Percentiles rank a stretch among this genome's conserved stretches.
These are phyloP conservation scores for Microcebus tavaratra DNA, from an alignment of 2,113 vertebrate genomes.

Conservation along the genomic window DNA sequence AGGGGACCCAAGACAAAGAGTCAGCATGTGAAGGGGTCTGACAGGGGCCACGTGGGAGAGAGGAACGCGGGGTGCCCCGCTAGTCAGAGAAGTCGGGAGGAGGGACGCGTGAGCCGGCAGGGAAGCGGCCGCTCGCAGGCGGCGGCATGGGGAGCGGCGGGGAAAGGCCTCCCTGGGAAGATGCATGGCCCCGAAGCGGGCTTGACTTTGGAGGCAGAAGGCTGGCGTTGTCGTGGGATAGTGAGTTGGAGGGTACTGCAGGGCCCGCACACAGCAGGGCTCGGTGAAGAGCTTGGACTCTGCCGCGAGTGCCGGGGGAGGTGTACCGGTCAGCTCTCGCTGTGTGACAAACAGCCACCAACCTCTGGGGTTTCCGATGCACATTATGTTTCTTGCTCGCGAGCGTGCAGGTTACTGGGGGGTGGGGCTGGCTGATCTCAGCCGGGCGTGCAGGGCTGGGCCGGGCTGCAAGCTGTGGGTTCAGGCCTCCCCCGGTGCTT, in stretches of 20 bases:
- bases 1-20: not conserved
- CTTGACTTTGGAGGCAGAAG: no score
- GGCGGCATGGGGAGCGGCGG: fast-evolving
- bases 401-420: no score
- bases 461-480: not conserved
- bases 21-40: fast-evolving
- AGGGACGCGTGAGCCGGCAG: not conserved
- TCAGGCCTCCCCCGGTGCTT: not conserved
- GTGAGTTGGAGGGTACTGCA: fast-evolving
- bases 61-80: fast-evolving
- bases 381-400: not conserved
- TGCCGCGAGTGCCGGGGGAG: not conserved
- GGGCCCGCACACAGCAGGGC: fast-evolving
- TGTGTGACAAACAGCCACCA: not conserved
- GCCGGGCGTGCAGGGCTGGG: no score
- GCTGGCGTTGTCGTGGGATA: fast-evolving
- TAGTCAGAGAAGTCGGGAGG: no score
- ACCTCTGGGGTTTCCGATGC: not conserved
- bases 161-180: not conserved
- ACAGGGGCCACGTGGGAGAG: not conserved
- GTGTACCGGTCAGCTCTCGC: not conserved
- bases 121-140: not conserved
- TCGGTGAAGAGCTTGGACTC: not conserved
- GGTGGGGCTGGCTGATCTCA: not conserved
- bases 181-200: not conserved